phyloP scores from a whole-genome alignment of 1,140 invertebrate species.

The Drosophila lacertosa region DNA sequence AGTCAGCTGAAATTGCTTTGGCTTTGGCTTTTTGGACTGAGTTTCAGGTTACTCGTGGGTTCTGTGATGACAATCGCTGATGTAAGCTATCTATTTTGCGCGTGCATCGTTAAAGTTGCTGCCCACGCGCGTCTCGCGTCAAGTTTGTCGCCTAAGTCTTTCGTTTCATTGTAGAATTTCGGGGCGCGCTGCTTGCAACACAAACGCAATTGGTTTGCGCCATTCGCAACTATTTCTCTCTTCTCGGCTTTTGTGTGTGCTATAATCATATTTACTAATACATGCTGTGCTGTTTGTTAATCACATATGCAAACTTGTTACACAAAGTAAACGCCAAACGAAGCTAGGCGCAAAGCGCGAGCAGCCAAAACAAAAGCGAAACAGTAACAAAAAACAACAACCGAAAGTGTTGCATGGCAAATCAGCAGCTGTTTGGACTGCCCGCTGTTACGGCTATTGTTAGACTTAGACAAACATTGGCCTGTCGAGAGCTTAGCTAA shows the following conservation, averaged over 20 bases:
- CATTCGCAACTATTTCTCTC: conserved; percentile 22
- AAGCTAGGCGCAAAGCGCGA: conserved; percentile 28
- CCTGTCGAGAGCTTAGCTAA: neutral
- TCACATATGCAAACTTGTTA: conserved; percentile 81
- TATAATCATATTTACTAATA: conserved; percentile 78
- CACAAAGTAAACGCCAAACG: conserved; percentile 54
- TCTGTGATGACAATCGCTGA: conserved; percentile 15
- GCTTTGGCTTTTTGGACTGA: neutral
- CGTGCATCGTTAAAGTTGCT: conserved; percentile 10
- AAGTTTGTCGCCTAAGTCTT: conserved; percentile 53
- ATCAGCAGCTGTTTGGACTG: conserved; percentile 38
- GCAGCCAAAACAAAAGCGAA: conserved; percentile 45
- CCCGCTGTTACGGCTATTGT: conserved; percentile 38
- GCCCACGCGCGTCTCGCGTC: conserved; percentile 10
- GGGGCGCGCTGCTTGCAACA: conserved; percentile 53
- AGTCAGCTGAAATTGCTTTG: conserved; percentile 38
- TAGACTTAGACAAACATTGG: conserved; percentile 27
- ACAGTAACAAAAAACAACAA: conserved; percentile 39
- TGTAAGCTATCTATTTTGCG: conserved; percentile 4
- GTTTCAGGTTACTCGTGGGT: neutral
- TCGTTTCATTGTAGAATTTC: conserved; percentile 40
- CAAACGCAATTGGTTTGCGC: neutral
- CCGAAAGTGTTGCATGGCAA: conserved; percentile 38
- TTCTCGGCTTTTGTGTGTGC: conserved; percentile 9
- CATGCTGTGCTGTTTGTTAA: conserved; percentile 66